Conservation (phyloP, 2,888 invertebrate species). For the Caenorhabditis sp. region DNA sequence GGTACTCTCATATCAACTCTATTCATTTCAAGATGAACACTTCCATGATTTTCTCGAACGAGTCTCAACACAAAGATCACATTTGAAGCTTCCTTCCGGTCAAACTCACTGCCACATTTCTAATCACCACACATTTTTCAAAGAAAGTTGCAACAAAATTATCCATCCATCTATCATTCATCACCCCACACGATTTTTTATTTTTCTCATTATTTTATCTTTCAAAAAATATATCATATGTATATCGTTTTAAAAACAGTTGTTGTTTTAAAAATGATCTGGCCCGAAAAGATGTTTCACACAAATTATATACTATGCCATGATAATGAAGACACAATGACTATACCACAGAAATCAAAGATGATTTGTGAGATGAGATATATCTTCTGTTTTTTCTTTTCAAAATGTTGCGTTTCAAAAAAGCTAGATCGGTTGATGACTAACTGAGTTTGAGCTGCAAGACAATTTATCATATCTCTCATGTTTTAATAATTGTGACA, state of each 20-base stretch:
- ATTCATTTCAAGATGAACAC: no score
- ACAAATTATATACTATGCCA: not conserved
- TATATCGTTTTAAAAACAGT: not conserved
- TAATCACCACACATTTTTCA: not conserved
- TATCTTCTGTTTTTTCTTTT: not conserved
- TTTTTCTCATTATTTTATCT: not conserved
- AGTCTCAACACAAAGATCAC: no score
- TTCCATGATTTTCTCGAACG: no score
- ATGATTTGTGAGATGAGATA: not conserved
- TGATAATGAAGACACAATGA: not conserved
- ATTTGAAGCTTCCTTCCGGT: no score
- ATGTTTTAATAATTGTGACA: not conserved
- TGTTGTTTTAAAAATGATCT: not conserved
- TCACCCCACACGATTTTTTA: not conserved
- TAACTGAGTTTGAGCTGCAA: not conserved
- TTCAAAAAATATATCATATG: not conserved
- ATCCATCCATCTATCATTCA: not conserved
- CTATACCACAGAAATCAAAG: not conserved
- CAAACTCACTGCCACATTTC: not conserved
- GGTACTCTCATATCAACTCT: no score
- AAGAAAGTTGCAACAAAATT: not conserved
- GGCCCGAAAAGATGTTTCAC: not conserved
- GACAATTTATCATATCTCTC: not conserved
- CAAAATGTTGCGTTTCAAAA: not conserved
- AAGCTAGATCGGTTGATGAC: not conserved